A percentile compares a stretch with the other conserved stretches of the same genome.
Evolutionary conservation across 2,113 vertebrate species (phyloP).

Genomic region (Zapus hudsonius): DNA sequence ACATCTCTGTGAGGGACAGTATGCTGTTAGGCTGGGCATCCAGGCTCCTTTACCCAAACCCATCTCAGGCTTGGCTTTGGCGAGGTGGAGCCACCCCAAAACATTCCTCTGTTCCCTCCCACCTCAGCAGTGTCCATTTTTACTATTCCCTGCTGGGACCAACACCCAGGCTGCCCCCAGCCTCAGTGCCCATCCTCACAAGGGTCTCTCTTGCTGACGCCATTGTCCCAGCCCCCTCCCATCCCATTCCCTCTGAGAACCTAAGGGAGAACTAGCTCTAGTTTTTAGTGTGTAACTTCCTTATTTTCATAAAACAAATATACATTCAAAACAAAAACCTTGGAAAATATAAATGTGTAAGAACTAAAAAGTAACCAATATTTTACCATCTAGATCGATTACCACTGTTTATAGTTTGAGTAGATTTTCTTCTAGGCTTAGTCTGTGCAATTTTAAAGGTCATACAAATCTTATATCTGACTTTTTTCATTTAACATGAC

Average conservation of each 20-base stretch:
- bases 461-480: not conserved
- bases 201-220: not conserved
- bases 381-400: not conserved
- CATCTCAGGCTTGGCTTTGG: not conserved
- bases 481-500: constrained; percentile 15
- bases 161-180: not conserved
- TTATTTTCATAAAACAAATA: not conserved
- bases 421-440: not conserved
- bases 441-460: not conserved
- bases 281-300: not conserved
- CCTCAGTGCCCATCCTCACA: not conserved
- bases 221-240: not conserved
- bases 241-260: not conserved
- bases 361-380: not conserved
- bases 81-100: not conserved
- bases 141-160: not conserved
- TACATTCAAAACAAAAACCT: not conserved
- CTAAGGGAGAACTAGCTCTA: not conserved
- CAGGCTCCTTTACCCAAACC: not conserved
- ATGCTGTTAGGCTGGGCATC: not conserved
- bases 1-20: not conserved
- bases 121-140: not conserved
- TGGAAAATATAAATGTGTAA: not conserved
- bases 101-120: accelerated
- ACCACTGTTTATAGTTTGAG: not conserved